Conservation (phyloP, 2,888 invertebrate species). For the Chaetogeoica ovagalla region DNA sequence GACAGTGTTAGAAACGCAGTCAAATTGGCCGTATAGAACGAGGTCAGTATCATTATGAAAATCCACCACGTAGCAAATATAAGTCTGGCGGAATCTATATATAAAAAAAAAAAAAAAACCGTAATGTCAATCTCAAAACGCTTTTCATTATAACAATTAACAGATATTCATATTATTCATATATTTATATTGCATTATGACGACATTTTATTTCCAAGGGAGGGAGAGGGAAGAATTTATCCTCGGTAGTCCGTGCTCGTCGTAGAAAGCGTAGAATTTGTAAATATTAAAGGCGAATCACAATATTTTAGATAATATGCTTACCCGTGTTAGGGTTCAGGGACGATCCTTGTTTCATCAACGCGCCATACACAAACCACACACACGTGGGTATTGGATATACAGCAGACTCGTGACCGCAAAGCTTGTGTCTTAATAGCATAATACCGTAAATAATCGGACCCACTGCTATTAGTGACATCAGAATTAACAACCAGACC, state of each 20-base stretch:
- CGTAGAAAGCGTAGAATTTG: too few relatives aligned
- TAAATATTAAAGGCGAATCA: too few relatives aligned
- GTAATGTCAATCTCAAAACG: neutral
- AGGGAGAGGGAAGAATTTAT: too few relatives aligned
- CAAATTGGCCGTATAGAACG: slow-evolving; percentile 88
- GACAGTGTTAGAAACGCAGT: slow-evolving; percentile 86
- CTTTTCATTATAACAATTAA: neutral
- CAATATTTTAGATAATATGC: slow-evolving; percentile 53
- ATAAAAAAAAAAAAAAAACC: slow-evolving; percentile 57
- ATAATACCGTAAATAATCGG: slow-evolving; percentile 76
- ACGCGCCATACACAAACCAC: slow-evolving; percentile 86
- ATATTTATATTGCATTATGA: neutral
- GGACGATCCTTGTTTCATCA: slow-evolving; percentile 84
- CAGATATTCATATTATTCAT: neutral
- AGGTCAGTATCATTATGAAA: slow-evolving; percentile 82
- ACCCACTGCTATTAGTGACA: slow-evolving; percentile 73
- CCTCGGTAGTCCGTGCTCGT: too few relatives aligned
- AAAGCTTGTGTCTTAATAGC: slow-evolving; percentile 65
- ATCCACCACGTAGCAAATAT: slow-evolving; percentile 92
- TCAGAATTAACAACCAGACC: slow-evolving; percentile 73
- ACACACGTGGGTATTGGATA: slow-evolving; percentile 73
- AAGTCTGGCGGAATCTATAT: slow-evolving; percentile 77
- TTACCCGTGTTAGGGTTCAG: slow-evolving; percentile 79
- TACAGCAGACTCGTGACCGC: slow-evolving; percentile 63
- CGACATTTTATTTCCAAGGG: too few relatives aligned